A percentile compares a stretch with the other conserved stretches of the same genome.
These are phyloP conservation scores for Diarsia dahlii DNA, from an alignment of 2,888 invertebrate species.

Conservation along the genomic window DNA sequence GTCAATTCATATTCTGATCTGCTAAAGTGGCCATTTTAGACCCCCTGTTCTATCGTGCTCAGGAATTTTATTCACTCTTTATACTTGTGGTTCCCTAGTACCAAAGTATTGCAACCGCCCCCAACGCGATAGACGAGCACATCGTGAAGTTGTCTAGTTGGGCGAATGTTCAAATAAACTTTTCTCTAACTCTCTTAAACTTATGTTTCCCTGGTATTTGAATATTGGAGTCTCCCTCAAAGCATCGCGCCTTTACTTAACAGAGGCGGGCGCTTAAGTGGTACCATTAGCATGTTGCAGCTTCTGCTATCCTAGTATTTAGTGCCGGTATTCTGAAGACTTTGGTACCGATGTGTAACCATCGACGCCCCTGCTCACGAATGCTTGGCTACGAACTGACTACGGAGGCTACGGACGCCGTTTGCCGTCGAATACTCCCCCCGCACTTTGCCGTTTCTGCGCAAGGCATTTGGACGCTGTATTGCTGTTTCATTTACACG, in stretches of 20 bases:
- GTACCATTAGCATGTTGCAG: background rate
- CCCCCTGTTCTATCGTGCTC: background rate
- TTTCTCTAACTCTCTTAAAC: background rate
- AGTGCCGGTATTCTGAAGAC: constrained; percentile 13
- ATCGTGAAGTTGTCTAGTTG: background rate
- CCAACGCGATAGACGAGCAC: constrained; percentile 1
- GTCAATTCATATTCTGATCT: too few species aligned
- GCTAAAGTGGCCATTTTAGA: too few species aligned
- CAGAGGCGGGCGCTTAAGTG: background rate
- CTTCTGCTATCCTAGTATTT: constrained; percentile 36
- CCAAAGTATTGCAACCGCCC: constrained; percentile 18
- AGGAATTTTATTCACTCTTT: constrained; percentile 16
- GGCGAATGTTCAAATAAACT: background rate
- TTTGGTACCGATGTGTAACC: constrained; percentile 22
- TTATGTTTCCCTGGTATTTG: constrained; percentile 37
- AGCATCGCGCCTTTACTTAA: constrained; percentile 9
- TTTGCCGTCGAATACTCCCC: background rate
- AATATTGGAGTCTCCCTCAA: constrained; percentile 39
- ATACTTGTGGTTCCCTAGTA: constrained; percentile 31
- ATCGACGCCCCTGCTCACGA: constrained; percentile 2
- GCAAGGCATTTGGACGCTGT: background rate
- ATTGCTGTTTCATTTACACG: background rate
- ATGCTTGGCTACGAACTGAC: background rate
- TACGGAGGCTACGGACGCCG: background rate
- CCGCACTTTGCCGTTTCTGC: background rate